Evolutionary conservation across 2,113 vertebrate species (phyloP).

Genomic region (Hippocampus abdominalis): DNA sequence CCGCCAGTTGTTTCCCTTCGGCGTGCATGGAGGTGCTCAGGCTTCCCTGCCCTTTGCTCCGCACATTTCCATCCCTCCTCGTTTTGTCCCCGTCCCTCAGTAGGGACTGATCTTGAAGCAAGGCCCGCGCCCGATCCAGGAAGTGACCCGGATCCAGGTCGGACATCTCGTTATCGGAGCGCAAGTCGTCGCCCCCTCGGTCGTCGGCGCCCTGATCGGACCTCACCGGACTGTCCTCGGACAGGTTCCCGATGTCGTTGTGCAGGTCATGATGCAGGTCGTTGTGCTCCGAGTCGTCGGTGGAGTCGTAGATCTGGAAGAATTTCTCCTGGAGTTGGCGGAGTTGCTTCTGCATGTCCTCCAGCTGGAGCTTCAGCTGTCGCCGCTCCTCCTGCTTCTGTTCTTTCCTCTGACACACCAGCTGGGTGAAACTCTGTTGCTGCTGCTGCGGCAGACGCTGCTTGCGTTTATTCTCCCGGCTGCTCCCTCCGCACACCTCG

Average conservation of each 20-base stretch:
- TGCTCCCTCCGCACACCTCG: constrained; percentile 47
- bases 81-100: constrained; percentile 78
- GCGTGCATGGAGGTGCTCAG: constrained; percentile 80
- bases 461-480: constrained; percentile 97
- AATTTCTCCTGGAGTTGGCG: constrained; percentile 99
- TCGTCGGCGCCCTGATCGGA: constrained; percentile 79
- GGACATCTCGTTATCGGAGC: constrained; percentile 89
- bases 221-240: constrained; percentile 86
- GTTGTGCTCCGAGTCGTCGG: constrained; percentile 94
- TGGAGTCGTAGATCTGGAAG: constrained; percentile 99
- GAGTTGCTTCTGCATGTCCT: constrained; percentile 99
- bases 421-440: constrained; percentile 96
- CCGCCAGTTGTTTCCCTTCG: constrained; percentile 92
- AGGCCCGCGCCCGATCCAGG: constrained; percentile 84
- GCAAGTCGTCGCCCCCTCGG: constrained; percentile 69
- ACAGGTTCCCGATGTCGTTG: constrained; percentile 90
- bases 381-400: constrained; percentile 96
- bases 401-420: constrained; percentile 93
- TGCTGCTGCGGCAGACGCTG: constrained; percentile 98
- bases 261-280: constrained; percentile 78
- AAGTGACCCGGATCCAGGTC: constrained; percentile 91
- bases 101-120: constrained; percentile 86
- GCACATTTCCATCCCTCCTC: constrained; percentile 79
- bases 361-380: constrained; percentile 98
- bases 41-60: constrained; percentile 81